phyloP scores from a whole-genome alignment of 2,113 vertebrate genomes.

The Barbus barbus region DNA sequence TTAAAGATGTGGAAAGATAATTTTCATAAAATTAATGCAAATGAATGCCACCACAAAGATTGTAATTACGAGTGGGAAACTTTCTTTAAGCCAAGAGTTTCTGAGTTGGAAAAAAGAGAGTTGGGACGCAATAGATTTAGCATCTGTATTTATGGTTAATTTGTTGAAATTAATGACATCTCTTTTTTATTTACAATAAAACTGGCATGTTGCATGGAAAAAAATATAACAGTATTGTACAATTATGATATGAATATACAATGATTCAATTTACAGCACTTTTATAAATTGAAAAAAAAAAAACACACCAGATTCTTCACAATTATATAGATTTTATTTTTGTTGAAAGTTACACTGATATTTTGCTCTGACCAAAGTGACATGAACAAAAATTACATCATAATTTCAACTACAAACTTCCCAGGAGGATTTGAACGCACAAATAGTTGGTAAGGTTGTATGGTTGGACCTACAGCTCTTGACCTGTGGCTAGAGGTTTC shows the following conservation, averaged over 20 bases:
- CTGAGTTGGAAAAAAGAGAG: background rate
- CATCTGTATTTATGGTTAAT: too few species aligned
- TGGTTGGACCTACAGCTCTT: too few species aligned
- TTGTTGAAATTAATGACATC: too few species aligned
- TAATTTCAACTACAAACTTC: background rate
- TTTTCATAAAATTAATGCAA: background rate
- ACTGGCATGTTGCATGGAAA: background rate
- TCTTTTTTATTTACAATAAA: background rate
- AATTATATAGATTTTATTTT: too few species aligned
- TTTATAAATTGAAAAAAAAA: too few species aligned
- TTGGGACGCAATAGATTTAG: background rate
- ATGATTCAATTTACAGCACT: background rate
- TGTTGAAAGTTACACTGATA: too few species aligned
- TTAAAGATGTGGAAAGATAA: background rate
- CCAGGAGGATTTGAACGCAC: too few species aligned
- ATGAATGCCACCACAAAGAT: background rate
- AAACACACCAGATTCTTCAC: too few species aligned
- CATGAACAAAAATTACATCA: background rate
- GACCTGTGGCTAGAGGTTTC: too few species aligned
- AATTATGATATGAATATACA: background rate
- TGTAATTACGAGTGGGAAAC: background rate
- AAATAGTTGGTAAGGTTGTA: too few species aligned
- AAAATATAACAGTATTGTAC: background rate
- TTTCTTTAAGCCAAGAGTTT: background rate
- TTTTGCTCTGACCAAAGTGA: background rate